phyloP scores from a whole-genome alignment of 92 coral and sea anemone species.

The Hydrozoanthus gracilis region DNA sequence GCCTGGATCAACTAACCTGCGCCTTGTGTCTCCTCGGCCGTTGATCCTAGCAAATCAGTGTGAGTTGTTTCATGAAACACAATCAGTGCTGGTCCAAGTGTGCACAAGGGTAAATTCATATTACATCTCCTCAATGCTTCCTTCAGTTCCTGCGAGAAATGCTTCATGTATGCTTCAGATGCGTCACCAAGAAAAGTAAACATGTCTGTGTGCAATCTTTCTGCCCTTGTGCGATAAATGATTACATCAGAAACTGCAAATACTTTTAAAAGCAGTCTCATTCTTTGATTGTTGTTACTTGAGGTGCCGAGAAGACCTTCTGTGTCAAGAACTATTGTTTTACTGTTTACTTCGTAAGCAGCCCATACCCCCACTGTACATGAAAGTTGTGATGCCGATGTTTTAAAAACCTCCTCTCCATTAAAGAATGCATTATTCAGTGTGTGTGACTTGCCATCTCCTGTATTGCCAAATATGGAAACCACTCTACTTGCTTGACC shows the following conservation, averaged over 20 bases:
- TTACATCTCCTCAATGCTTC: slow-evolving; percentile 82
- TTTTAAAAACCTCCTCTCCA: slow-evolving; percentile 85
- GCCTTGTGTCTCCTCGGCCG: slow-evolving; percentile 58
- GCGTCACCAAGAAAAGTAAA: slow-evolving; percentile 99
- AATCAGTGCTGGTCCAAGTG: slow-evolving; percentile 95
- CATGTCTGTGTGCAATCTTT: slow-evolving; percentile 93
- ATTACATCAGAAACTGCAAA: slow-evolving; percentile 95
- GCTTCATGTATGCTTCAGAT: slow-evolving; percentile 95
- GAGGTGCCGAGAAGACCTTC: slow-evolving; percentile 97
- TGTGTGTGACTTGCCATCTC: slow-evolving; percentile 98
- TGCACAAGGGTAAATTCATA: slow-evolving; percentile 91
- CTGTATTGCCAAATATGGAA: slow-evolving; percentile 98
- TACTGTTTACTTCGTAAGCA: slow-evolving; percentile 82
- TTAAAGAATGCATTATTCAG: slow-evolving; percentile 92
- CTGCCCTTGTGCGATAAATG: slow-evolving; percentile 95
- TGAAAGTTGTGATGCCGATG: slow-evolving; percentile 93
- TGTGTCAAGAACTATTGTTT: slow-evolving; percentile 82
- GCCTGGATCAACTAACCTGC: slow-evolving; percentile 54
- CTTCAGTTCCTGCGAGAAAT: slow-evolving; percentile 90
- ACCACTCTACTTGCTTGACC: slow-evolving; percentile 88
- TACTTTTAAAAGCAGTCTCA: slow-evolving; percentile 88
- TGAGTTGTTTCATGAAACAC: slow-evolving; percentile 98
- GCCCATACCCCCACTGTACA: slow-evolving; percentile 99
- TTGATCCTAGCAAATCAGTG: slow-evolving; percentile 82
- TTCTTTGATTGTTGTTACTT: slow-evolving; percentile 87